These are phyloP conservation scores for Axea sp. DNA, from an alignment of 2,888 invertebrate genomes.

Conservation along the genomic window DNA sequence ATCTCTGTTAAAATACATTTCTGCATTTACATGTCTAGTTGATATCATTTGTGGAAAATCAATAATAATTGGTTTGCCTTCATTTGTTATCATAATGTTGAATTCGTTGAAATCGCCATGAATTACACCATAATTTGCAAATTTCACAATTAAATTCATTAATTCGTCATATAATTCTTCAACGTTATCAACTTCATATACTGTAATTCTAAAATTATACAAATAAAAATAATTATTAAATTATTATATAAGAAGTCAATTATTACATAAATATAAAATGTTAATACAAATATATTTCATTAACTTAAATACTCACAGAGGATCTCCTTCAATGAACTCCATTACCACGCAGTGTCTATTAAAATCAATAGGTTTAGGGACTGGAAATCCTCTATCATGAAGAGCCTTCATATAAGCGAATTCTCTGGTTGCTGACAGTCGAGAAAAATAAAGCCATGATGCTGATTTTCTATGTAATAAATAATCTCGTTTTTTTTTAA, in stretches of 20 bases:
- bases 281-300: too few relatives aligned
- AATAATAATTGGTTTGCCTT: constrained; percentile 91
- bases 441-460: constrained; percentile 97
- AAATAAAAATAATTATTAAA: background rate
- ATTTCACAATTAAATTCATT: constrained; percentile 93
- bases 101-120: constrained; percentile 99
- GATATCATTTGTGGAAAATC: constrained; percentile 99
- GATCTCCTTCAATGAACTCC: constrained; percentile 92
- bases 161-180: constrained; percentile 93
- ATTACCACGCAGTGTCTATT: constrained; percentile 98
- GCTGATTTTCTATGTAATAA: constrained; percentile 93
- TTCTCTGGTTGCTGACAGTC: constrained; percentile 98
- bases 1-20: constrained; percentile 96
- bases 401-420: constrained; percentile 98
- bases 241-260: too few relatives aligned
- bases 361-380: constrained; percentile 96
- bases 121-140: constrained; percentile 97
- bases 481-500: constrained; percentile 98
- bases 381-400: constrained; percentile 93
- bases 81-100: constrained; percentile 93
- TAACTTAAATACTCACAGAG: constrained; percentile 84
- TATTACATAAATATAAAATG: too few relatives aligned
- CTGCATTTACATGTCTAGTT: constrained; percentile 94
- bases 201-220: constrained; percentile 80
- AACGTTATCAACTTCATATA: constrained; percentile 84